A percentile compares a stretch with the other conserved stretches of the same genome.
phyloP scores from a whole-genome alignment of 2,113 vertebrate genomes.

The Dromiciops gliroides region DNA sequence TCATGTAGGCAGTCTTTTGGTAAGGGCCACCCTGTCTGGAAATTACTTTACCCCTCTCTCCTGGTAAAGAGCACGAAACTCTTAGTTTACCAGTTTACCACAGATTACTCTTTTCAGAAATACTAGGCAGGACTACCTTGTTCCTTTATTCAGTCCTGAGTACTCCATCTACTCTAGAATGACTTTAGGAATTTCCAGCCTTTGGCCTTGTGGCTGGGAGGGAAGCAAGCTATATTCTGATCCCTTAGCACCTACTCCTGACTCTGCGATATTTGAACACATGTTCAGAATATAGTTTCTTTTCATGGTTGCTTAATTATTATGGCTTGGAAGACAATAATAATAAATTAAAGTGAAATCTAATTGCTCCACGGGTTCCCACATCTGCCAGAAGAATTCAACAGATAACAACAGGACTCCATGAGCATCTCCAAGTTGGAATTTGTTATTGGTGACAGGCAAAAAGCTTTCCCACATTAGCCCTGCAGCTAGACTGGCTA shows the following conservation, averaged over 20 bases:
- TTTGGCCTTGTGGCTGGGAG: not conserved
- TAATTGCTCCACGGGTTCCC: slow-evolving; percentile 52
- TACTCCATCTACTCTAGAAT: not conserved
- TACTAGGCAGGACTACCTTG: not conserved
- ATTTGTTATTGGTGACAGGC: slow-evolving; percentile 54
- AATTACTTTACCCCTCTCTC: not conserved
- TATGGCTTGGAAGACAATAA: slow-evolving; percentile 61
- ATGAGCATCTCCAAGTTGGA: slow-evolving; percentile 34
- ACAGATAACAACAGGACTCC: slow-evolving; percentile 52
- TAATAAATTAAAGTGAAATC: slow-evolving; percentile 71
- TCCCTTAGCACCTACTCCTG: not conserved
- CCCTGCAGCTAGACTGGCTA: slow-evolving; percentile 37
- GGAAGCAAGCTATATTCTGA: not conserved
- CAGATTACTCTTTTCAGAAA: not conserved
- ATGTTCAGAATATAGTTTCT: slow-evolving; percentile 20
- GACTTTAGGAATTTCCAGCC: not conserved
- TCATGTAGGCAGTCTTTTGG: not conserved
- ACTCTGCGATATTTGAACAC: slow-evolving; percentile 29
- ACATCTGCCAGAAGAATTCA: slow-evolving; percentile 58
- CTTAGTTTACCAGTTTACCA: not conserved
- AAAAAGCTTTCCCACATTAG: slow-evolving; percentile 11
- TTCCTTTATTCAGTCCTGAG: not conserved
- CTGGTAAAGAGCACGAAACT: not conserved
- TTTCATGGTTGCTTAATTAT: slow-evolving; percentile 73
- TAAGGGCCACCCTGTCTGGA: not conserved